Conservation (phyloP, 2,888 invertebrate genomes). For the Stenchaetothrips biformis region DNA sequence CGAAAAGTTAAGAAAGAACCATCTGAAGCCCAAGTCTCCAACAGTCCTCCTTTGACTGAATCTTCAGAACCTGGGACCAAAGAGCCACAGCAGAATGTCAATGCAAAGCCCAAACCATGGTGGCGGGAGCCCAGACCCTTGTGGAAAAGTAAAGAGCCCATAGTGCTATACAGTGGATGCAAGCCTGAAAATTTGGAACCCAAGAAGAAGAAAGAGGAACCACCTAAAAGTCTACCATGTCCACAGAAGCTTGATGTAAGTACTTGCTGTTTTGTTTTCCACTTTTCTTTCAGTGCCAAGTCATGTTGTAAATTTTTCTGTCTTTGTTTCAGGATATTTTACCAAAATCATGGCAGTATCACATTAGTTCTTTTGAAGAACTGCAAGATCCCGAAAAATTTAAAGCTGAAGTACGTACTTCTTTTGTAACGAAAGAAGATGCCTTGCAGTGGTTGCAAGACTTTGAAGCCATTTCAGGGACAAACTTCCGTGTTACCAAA, state of each 20-base stretch:
- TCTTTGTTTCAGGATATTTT: neutral
- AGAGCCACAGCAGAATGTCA: neutral
- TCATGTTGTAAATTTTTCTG: neutral
- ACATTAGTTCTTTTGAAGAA: neutral
- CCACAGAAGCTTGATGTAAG: neutral
- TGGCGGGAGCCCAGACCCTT: neutral
- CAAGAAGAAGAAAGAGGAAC: neutral
- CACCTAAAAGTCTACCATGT: slow-evolving; percentile 1
- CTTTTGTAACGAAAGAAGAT: neutral
- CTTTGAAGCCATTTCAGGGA: neutral
- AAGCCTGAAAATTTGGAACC: neutral
- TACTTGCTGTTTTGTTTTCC: neutral
- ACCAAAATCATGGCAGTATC: neutral
- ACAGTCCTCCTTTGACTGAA: neutral
- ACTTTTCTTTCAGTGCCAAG: neutral
- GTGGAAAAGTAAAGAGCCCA: neutral
- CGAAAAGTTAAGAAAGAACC: neutral
- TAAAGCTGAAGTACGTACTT: neutral
- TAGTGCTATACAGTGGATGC: slow-evolving; percentile 3
- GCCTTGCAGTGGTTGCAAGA: neutral
- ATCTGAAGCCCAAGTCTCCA: neutral
- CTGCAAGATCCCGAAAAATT: neutral
- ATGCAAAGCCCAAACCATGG: neutral
- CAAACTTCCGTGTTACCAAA: neutral
- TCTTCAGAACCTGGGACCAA: neutral